Evolutionary conservation across 1,140 invertebrate genomes (phyloP).

Genomic region (Heterodera schachtii): DNA sequence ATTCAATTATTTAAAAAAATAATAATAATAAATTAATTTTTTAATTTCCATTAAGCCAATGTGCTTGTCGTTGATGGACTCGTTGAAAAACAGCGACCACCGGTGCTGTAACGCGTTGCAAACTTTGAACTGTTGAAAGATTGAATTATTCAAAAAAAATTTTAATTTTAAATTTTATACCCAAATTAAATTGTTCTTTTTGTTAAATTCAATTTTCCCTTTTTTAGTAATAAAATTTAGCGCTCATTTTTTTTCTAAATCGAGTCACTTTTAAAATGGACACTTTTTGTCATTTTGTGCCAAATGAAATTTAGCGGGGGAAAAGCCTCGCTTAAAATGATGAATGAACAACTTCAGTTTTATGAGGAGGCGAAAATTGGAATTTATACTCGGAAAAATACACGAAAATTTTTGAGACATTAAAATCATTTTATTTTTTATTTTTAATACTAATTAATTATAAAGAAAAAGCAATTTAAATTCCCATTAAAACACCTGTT

Average conservation of each 20-base stretch:
- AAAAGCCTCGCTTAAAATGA: neutral
- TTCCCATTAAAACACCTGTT: too few species aligned
- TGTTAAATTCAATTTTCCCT: neutral
- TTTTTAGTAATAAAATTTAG: neutral
- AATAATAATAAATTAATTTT: neutral
- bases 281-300: neutral
- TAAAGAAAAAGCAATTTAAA: too few species aligned
- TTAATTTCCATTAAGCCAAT: constrained; percentile 5
- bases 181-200: neutral
- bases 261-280: neutral
- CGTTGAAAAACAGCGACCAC: constrained; percentile 31
- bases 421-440: neutral
- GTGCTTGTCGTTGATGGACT: constrained; percentile 18
- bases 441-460: too few species aligned
- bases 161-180: neutral
- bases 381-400: neutral
- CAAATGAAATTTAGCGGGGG: neutral
- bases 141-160: neutral
- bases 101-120: constrained; percentile 29
- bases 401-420: neutral
- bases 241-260: neutral
- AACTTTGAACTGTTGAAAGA: constrained; percentile 10
- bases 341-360: too few species aligned
- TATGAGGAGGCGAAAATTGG: too few species aligned
- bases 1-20: too few species aligned